Conservation (phyloP, 2,113 vertebrate genomes). For the Oreochromis spilurus region DNA sequence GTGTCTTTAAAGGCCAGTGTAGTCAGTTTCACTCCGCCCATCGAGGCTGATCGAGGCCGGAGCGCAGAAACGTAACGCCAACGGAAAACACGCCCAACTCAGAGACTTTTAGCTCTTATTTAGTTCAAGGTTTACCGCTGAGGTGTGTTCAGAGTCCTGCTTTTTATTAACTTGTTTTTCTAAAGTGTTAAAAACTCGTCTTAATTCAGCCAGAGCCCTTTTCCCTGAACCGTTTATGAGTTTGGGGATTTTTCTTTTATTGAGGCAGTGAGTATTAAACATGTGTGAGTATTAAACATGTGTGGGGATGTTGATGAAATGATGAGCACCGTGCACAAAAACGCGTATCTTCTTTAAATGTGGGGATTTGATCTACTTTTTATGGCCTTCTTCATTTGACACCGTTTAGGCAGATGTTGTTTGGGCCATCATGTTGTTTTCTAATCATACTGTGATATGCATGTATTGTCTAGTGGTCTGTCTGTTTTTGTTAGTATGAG, state of each 20-base stretch:
- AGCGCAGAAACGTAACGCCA: not conserved
- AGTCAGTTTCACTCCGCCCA: not conserved
- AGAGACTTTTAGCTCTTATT: accelerated
- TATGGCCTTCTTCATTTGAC: not conserved
- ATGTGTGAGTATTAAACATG: not conserved
- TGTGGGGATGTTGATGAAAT: not conserved
- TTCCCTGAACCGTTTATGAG: not conserved
- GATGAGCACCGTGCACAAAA: not conserved
- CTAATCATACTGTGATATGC: accelerated
- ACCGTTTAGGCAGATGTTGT: not conserved
- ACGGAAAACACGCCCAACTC: not conserved
- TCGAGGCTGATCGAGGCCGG: not conserved
- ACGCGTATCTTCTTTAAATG: accelerated
- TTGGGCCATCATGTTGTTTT: not conserved
- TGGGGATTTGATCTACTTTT: not conserved
- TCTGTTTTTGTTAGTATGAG: not conserved
- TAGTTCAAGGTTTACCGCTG: not conserved
- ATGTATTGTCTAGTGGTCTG: accelerated
- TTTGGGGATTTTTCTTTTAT: not conserved
- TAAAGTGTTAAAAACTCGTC: not conserved
- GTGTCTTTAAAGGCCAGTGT: not conserved
- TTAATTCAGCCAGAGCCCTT: not conserved
- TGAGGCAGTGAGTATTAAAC: not conserved
- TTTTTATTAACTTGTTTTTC: not conserved
- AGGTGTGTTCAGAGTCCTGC: not conserved